Percentiles rank a stretch among this genome's conserved stretches.
Evolutionary conservation across 2,797 vertebrate species (phyloP).

Genomic region (Pseudomugil gertrudae): DNA sequence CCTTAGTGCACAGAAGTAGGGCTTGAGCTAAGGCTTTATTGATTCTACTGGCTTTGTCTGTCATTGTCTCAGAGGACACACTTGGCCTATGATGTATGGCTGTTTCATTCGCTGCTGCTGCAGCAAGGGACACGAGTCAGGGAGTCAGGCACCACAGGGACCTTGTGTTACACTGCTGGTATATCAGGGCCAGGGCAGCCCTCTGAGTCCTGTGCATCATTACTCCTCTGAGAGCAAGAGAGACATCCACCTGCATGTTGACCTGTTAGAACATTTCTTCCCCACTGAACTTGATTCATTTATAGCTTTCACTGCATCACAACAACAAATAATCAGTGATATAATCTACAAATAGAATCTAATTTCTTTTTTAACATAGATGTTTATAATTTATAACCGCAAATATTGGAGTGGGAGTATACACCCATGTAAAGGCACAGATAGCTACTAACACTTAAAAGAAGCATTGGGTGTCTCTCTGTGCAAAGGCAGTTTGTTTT

Average conservation of each 20-base stretch:
- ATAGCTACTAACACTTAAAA: conserved; percentile 66
- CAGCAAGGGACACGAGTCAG: conserved; percentile 60
- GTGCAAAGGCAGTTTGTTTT: conserved; percentile 74
- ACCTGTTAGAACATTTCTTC: conserved; percentile 47
- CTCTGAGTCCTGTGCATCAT: conserved; percentile 44
- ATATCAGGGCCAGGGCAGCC: conserved; percentile 44
- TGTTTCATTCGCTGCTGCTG: conserved; percentile 50
- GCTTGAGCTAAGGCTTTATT: conserved; percentile 70
- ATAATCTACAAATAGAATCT: not conserved
- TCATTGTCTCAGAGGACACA: conserved; percentile 67
- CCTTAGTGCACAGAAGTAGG: conserved; percentile 53
- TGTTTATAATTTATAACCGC: conserved; percentile 26
- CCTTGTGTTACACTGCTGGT: conserved; percentile 48
- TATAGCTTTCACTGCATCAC: conserved; percentile 16
- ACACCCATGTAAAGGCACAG: conserved; percentile 33
- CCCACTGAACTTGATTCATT: conserved; percentile 44
- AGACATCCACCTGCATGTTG: conserved; percentile 50
- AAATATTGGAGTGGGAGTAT: conserved; percentile 31
- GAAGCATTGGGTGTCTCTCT: conserved; percentile 67
- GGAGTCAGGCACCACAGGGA: conserved; percentile 60
- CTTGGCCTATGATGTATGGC: conserved; percentile 75
- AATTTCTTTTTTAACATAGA: conserved; percentile 46
- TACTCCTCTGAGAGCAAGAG: conserved; percentile 47
- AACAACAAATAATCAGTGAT: conserved; percentile 53
- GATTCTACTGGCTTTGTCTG: conserved; percentile 74